Percentiles rank a stretch among this genome's conserved stretches.
Conservation (phyloP, 2,113 vertebrate species). For the Phrynosoma blainvillii region DNA sequence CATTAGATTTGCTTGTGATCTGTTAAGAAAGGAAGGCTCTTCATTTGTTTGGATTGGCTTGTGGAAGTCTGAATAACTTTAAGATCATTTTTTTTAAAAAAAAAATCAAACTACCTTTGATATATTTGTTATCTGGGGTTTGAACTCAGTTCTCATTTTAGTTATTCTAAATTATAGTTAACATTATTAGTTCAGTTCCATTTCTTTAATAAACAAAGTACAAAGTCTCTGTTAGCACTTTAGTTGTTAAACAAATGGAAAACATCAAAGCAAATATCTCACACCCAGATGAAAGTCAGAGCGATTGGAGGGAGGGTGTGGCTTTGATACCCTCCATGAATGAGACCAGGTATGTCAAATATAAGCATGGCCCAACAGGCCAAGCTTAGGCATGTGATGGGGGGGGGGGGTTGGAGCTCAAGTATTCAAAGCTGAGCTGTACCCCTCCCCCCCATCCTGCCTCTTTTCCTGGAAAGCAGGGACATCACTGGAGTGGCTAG, state of each 20-base stretch:
- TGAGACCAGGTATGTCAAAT: too few relatives aligned
- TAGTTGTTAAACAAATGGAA: not conserved
- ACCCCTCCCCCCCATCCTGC: too few relatives aligned
- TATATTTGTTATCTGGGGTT: not conserved
- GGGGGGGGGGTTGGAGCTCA: too few relatives aligned
- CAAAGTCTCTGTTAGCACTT: not conserved
- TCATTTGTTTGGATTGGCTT: not conserved
- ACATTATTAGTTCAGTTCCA: not conserved
- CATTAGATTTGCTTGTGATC: not conserved
- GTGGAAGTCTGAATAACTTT: constrained; percentile 5
- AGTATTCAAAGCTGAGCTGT: too few relatives aligned
- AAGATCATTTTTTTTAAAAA: too few relatives aligned
- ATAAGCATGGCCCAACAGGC: too few relatives aligned
- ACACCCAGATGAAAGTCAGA: too few relatives aligned
- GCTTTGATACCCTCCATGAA: too few relatives aligned
- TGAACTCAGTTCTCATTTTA: not conserved
- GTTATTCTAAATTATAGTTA: not conserved
- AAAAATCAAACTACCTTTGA: not conserved
- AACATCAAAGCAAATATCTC: not conserved
- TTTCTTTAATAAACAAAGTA: not conserved
- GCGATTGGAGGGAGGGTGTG: too few relatives aligned
- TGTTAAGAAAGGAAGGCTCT: not conserved
- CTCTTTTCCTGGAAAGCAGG: too few relatives aligned
- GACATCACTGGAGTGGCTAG: too few relatives aligned
- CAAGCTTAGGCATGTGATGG: too few relatives aligned